Percentiles rank a stretch among this genome's conserved stretches.
Evolutionary conservation across 2,888 invertebrate species (phyloP).

Genomic region (Endomychus coccineus): DNA sequence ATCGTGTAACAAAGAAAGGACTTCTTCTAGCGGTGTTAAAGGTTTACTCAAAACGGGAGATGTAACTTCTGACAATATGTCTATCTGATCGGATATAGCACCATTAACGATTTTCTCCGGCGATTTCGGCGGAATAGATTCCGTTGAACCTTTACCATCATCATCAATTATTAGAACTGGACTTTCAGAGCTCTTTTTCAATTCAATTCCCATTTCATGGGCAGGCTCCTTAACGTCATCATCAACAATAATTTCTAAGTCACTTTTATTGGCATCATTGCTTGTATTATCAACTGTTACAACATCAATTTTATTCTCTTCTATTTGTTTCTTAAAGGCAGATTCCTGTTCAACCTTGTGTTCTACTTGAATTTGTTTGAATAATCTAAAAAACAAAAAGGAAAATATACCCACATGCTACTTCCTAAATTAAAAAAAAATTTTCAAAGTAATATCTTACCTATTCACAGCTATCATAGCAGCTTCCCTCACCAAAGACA

Average conservation of each 20-base stretch:
- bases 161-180: conserved; percentile 16
- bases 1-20: conserved; percentile 59
- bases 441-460: conserved; percentile 26
- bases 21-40: conserved; percentile 48
- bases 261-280: conserved; percentile 19
- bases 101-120: no score
- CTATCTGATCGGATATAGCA: no score
- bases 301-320: conserved; percentile 9
- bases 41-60: no score
- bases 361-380: neutral
- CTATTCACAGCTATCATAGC: conserved; percentile 80
- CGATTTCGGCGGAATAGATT: no score
- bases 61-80: no score
- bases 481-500: conserved; percentile 79
- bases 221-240: conserved; percentile 22
- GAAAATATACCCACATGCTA: no score
- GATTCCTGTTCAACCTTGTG: conserved; percentile 14
- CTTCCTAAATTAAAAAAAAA: no score
- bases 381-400: neutral
- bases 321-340: conserved; percentile 1
- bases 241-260: conserved; percentile 28
- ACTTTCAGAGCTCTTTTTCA: conserved; percentile 20
- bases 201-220: conserved; percentile 14
- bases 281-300: conserved; percentile 6
- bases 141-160: no score